Percentiles rank a stretch among this genome's conserved stretches.
Conservation (phyloP, 2,888 invertebrate species). For the Pachymerium ferrugineum region DNA sequence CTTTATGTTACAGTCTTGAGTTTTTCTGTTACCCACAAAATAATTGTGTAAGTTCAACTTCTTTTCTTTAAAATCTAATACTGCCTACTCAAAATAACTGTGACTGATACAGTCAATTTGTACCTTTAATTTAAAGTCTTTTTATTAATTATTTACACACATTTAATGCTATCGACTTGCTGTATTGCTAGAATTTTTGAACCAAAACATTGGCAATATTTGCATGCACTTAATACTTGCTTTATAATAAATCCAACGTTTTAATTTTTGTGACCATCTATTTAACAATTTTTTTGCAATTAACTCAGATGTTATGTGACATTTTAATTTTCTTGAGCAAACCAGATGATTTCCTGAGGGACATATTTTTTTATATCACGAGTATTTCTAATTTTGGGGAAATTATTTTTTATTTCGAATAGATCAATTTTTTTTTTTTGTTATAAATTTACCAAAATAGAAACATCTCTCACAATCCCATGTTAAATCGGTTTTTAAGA, state of each 20-base stretch:
- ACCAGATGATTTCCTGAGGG: background rate
- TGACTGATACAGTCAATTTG: slow-evolving; percentile 8
- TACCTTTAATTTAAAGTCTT: background rate
- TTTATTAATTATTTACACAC: background rate
- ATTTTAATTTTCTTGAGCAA: background rate
- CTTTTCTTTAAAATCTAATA: background rate
- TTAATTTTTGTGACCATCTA: background rate
- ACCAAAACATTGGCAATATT: no score
- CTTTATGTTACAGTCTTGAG: background rate
- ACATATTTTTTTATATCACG: background rate
- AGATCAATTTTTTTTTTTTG: background rate
- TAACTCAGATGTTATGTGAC: background rate
- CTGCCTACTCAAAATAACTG: background rate
- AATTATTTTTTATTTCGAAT: no score
- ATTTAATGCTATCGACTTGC: background rate
- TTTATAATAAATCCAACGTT: background rate
- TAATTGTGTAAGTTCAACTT: background rate
- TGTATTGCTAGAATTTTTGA: background rate
- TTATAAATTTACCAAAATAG: background rate
- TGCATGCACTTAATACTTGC: no score
- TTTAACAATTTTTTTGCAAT: background rate
- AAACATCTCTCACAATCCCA: background rate
- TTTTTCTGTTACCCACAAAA: background rate
- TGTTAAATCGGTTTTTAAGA: background rate
- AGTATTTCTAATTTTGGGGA: background rate